Percentiles rank a stretch among this genome's conserved stretches.
These are phyloP conservation scores for Chymomyza fuscimana DNA, from an alignment of 2,888 invertebrate genomes.

Conservation along the genomic window DNA sequence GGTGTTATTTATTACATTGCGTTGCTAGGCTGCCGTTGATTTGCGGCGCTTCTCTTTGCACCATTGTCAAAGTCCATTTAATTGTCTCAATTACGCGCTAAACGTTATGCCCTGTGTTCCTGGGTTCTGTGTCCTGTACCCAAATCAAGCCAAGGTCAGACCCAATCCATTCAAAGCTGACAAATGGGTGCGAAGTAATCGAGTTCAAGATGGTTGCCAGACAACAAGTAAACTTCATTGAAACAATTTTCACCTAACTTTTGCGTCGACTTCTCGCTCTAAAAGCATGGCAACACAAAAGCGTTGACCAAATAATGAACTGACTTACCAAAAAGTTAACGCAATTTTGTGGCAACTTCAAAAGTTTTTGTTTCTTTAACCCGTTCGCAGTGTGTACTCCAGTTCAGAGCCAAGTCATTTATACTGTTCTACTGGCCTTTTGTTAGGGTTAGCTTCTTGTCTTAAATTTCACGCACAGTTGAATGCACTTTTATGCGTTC, in stretches of 20 bases:
- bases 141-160: slow-evolving; percentile 9
- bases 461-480: slow-evolving; percentile 64
- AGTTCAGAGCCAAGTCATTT: neutral
- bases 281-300: slow-evolving; percentile 12
- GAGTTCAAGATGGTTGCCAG: slow-evolving; percentile 12
- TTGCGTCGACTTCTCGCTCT: slow-evolving; percentile 9
- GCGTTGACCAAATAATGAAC: slow-evolving; percentile 56
- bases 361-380: slow-evolving; percentile 54
- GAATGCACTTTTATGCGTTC: slow-evolving; percentile 64
- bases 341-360: slow-evolving; percentile 69
- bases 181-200: neutral
- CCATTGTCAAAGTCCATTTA: slow-evolving; percentile 70
- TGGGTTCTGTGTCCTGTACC: slow-evolving; percentile 9
- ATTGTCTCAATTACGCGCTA: slow-evolving; percentile 72
- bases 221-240: slow-evolving; percentile 47
- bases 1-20: slow-evolving; percentile 61
- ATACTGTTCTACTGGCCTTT: neutral
- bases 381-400: neutral
- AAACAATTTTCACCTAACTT: slow-evolving; percentile 47
- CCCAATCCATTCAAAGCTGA: neutral
- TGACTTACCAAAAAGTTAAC: slow-evolving; percentile 69
- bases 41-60: slow-evolving; percentile 45
- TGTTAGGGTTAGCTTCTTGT: slow-evolving; percentile 9
- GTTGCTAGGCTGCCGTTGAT: slow-evolving; percentile 46
- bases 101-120: slow-evolving; percentile 31